Conservation (phyloP, 2,888 invertebrate species). For the Byasa hedistus region DNA sequence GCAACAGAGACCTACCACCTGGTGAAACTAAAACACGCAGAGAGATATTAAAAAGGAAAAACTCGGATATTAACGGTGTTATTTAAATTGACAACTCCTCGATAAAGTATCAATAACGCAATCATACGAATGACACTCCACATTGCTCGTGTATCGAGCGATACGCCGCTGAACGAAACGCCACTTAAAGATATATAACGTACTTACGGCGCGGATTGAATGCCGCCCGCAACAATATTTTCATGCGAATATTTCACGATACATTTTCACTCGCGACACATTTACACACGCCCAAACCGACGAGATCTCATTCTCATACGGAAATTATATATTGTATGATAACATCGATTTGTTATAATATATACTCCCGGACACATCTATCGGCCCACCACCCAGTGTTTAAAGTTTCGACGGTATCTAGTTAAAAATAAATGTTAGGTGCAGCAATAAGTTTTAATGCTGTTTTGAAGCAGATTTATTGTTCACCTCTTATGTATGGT, state of each 20-base stretch:
- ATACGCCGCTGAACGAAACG: conserved; percentile 8
- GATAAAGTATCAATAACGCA: neutral
- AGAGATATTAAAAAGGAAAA: too few relatives aligned
- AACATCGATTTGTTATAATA: too few relatives aligned
- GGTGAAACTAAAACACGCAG: too few relatives aligned
- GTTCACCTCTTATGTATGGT: too few relatives aligned
- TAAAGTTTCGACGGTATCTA: too few relatives aligned
- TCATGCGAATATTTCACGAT: conserved; percentile 22
- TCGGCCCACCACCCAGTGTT: too few relatives aligned
- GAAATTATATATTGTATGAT: neutral
- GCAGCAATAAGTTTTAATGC: too few relatives aligned
- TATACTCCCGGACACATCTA: too few relatives aligned
- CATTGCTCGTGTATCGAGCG: neutral
- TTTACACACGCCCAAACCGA: conserved; percentile 5
- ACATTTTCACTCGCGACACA: conserved; percentile 24
- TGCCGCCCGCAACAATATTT: conserved; percentile 20
- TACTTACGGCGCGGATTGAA: conserved; percentile 21
- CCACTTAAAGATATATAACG: conserved; percentile 22
- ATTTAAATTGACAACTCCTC: neutral
- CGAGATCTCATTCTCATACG: neutral
- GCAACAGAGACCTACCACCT: too few relatives aligned
- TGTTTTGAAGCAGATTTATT: too few relatives aligned
- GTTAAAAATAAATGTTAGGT: too few relatives aligned
- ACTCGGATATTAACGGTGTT: neutral
- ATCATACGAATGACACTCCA: neutral